A percentile compares a stretch with the other conserved stretches of the same genome.
phyloP scores from a whole-genome alignment of 2,797 vertebrate species.

The Hydrophis major region DNA sequence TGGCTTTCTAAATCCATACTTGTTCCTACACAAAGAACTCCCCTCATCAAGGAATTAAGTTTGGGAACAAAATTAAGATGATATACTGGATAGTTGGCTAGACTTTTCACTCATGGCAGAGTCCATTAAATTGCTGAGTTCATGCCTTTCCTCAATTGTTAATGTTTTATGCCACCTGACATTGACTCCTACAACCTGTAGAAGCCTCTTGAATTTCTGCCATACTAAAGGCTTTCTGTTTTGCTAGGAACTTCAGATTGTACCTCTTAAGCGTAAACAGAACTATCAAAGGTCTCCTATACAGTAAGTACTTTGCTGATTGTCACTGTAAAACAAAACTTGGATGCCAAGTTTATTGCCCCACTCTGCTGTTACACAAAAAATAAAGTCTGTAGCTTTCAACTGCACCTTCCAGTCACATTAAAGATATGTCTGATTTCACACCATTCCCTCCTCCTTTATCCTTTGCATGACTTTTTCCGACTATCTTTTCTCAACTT shows the following conservation, averaged over 20 bases:
- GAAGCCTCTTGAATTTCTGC: not conserved
- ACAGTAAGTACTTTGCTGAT: not conserved
- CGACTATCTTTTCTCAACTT: not conserved
- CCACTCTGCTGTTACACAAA: not conserved
- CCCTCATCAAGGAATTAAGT: not conserved
- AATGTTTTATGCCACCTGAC: not conserved
- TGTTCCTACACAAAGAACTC: not conserved
- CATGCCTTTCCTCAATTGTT: not conserved
- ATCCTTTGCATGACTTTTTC: not conserved
- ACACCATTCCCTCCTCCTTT: not conserved
- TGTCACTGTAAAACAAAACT: not conserved
- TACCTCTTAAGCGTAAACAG: not conserved
- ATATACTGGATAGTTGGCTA: not conserved
- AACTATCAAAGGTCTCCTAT: not conserved
- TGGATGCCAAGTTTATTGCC: not conserved
- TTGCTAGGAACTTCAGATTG: not conserved
- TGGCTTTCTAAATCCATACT: not conserved
- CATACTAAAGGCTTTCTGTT: not conserved
- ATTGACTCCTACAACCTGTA: not conserved
- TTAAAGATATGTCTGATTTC: not conserved
- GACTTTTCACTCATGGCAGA: not conserved
- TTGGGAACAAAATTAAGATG: not conserved
- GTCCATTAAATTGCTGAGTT: not conserved
- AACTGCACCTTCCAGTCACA: not conserved
- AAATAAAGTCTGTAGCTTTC: not conserved